Base-by-base conservation (phyloP, 2,797 vertebrate species). In the Phoxinus dragarum region DNA sequence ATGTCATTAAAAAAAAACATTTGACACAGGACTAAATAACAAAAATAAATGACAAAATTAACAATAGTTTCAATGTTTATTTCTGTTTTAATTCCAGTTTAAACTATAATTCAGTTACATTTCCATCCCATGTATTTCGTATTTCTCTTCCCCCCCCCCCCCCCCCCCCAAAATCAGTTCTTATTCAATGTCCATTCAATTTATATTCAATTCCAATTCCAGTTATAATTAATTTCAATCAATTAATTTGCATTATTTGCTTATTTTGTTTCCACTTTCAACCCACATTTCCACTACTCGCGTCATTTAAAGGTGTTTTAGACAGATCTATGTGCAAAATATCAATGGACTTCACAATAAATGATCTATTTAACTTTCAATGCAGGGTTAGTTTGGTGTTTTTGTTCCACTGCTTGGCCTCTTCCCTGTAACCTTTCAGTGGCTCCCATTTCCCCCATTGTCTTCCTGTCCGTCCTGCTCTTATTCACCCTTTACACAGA, bases 381-480 rank as follows among this genome's bases (percentile, higher is more conserved):
- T 40, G 12, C 49, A 27, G 52, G 21, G n/a, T 79, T 9, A 19
- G 27, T 81, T 23, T 84, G 17, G 11, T 47, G 11, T 21, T 61
- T 80, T 31, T 77, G 16, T 59, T 67, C 27, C 38, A 77, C 19
- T 76, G 3, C 23, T 66, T 61, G 38, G 16, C 12, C 16, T n/a
- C 9, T 36, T 82, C 64, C 36, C 38, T 56, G 27, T 54, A 76
- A 52, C 34, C 16, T 69, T 69, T 77, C 64, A 9, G 54, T 61
- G n/a, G 17, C 72, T 81, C 81, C 27, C 11, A 52, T 76, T 47
- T n/a, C 52, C 52, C 56, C 49, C 21, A 52, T 67, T 77, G 16
- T 82, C 80, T 91, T 87, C n/a, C 61, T 89, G 82, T 93, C 92
- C 90, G 90, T 90, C 87, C 87, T 84, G 90, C 84, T 86, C 86